These are phyloP conservation scores for Oopsacas minuta DNA, from an alignment of 37 sponge, comb jelly and placozoan genomes.

Conservation along the genomic window DNA sequence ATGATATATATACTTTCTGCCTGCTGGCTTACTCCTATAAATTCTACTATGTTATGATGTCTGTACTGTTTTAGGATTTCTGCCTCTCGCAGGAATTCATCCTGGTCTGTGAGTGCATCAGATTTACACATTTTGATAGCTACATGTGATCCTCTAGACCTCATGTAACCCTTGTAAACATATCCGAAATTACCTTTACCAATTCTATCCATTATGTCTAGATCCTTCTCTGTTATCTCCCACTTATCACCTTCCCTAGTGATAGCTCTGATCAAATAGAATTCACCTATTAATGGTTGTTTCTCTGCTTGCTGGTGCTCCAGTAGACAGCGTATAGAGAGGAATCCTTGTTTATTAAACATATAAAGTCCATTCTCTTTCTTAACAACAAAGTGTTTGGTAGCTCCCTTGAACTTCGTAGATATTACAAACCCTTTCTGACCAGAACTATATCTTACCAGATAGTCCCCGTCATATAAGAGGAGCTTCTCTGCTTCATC, in stretches of 20 bases:
- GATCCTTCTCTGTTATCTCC: slow-evolving; percentile 12
- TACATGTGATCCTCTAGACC: slow-evolving; percentile 23
- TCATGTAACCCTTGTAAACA: slow-evolving; percentile 50
- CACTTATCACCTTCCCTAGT: not conserved
- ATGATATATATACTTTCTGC: slow-evolving; percentile 75
- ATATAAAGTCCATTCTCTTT: slow-evolving; percentile 29
- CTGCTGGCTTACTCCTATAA: slow-evolving; percentile 68
- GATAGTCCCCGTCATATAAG: slow-evolving; percentile 65
- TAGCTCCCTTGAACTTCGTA: slow-evolving; percentile 30
- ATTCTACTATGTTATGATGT: slow-evolving; percentile 80
- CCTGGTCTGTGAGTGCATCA: slow-evolving; percentile 36
- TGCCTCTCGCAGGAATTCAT: slow-evolving; percentile 74
- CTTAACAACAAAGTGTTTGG: slow-evolving; percentile 77
- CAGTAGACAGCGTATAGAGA: slow-evolving; percentile 11
- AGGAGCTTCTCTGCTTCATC: slow-evolving; percentile 64
- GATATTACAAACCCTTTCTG: slow-evolving; percentile 60
- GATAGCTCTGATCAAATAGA: not conserved
- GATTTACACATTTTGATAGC: slow-evolving; percentile 82
- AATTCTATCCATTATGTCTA: slow-evolving; percentile 16
- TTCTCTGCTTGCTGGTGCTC: slow-evolving; percentile 14
- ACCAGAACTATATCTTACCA: slow-evolving; percentile 49
- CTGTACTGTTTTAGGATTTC: slow-evolving; percentile 82
- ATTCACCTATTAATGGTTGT: slow-evolving; percentile 4
- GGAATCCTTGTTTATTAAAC: slow-evolving; percentile 18
- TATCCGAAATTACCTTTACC: slow-evolving; percentile 82